Evolutionary conservation across 2,888 invertebrate genomes (phyloP), one percentile per base, ranked within the genome.

Genomic region (Ophion ventricosus): DNA sequence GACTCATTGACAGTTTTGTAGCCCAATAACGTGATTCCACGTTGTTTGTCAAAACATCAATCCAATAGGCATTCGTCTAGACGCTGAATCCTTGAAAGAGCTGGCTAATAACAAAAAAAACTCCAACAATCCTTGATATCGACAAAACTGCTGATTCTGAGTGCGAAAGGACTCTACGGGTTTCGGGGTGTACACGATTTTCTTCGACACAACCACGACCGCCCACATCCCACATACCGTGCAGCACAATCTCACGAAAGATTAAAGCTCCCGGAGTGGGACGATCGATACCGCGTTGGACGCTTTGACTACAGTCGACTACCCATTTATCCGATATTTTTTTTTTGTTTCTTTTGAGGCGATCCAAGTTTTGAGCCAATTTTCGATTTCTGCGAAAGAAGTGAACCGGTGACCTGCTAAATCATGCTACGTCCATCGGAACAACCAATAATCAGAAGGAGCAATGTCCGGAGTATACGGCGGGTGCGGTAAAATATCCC

Each of bases 71-170:
- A 56, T 40, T 67, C 26, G 76, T 77, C 76, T 77, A 67, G 67
- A 77, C 76, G n/a, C 10, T 11, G 43, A 67, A 20, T 59, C 57
- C 76, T 43, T 63, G 43, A 59, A 57, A 64, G 49, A 26, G n/a
- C 20, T 11, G 23, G 61, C 20, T 23, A 40, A 49, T 10, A 17
- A 35, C 49, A 40, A 4, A 80, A 78, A 73, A 67, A 14, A 29
- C 23, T 54, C 76, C 54, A 43, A 75, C 17, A 54, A 54, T 69
- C 59, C 75, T 75, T 17, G 61, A 69, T 75, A 63, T 69, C 73
- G 26, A 67, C n/a, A 11, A 80, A 69, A 63, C 23, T 61, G 59
- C 61, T 54, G 75, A 80, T 61, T 49, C 61, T 54, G 75, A 80
- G 49, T 74, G 66, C 43, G n/a, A 67, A 29, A 25, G n/a, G 35